A percentile compares a stretch with the other conserved stretches of the same genome.
These are phyloP conservation scores for Drosophila bunnanda DNA, from an alignment of 2,888 invertebrate genomes.

Conservation along the genomic window DNA sequence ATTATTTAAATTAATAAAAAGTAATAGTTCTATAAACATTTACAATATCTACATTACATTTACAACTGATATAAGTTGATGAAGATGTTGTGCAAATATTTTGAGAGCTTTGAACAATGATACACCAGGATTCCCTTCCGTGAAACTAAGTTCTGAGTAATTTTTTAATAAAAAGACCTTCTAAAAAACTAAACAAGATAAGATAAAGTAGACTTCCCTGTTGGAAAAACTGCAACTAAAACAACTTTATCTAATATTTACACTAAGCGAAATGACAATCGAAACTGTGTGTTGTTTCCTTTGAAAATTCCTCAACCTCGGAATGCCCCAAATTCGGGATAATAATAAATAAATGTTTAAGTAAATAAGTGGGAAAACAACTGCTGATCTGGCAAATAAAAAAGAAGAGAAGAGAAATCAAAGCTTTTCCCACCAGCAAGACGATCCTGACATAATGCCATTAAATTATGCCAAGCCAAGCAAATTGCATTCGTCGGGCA, in stretches of 20 bases:
- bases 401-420: background rate
- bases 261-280: background rate
- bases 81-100: background rate
- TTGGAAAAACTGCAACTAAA: background rate
- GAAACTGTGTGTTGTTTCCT: no score
- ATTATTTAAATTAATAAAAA: background rate
- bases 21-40: background rate
- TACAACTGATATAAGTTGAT: background rate
- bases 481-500: constrained; percentile 36
- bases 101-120: background rate
- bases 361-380: constrained; percentile 1
- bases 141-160: background rate
- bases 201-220: background rate
- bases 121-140: background rate
- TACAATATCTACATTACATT: background rate
- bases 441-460: constrained; percentile 38
- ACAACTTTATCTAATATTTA: background rate
- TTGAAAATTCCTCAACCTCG: background rate
- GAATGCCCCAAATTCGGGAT: background rate
- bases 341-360: constrained; percentile 1
- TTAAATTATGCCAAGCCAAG: constrained; percentile 43
- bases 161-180: background rate
- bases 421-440: constrained; percentile 22
- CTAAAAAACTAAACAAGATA: background rate
- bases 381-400: constrained; percentile 7